Base-by-base conservation (phyloP, 1,140 invertebrate genomes). In the Aricia agestis region DNA sequence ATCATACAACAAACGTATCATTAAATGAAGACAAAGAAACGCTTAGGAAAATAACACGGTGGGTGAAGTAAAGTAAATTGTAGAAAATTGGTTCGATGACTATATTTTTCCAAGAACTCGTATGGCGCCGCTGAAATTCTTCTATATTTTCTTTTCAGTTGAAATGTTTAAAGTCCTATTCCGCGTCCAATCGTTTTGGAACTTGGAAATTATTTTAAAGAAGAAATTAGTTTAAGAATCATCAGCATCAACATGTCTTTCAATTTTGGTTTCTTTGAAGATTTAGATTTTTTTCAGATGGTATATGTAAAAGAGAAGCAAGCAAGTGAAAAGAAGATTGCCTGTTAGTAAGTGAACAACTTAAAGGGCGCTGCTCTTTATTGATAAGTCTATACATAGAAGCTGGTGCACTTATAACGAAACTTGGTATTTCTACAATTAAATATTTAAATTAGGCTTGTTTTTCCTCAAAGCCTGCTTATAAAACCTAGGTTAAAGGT, bases 1-100 rank as follows among this genome's bases (percentile, higher is more conserved):
- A 63, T 25, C 17, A 63, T 19, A 63, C 6, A 59, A 18, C 19
- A 3, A 63, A 63, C 9, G 59, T 63, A 25, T 19, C 18, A 63
- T 63, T 63, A 63, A 19, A 11, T 11, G 18, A 19, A 63, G 59
- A 63, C 59, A 63, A 63, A 63, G 59, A 63, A 63, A 59, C 58
- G 17, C 19, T 63, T 19, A 63, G 59, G 59, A 63, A 52, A 63
- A 63, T 63, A 59, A 59, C 18, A 18, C 58, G 59, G 45, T 52
- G 45, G 13, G 45, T 15, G 45, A 52, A 52, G 45, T 52, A 63
- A 19, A 11, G 59, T 19, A 25, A 63, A 63, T 19, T 19, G 59
- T 25, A 19, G 18, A 11, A 63, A 63, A 63, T 63, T 63, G 17
- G 18, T 25, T 19, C 59, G 19, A 63, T 63, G 59, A 19, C 18